Conservation (phyloP, 2,113 vertebrate genomes). For the Dipodomys spectabilis region DNA sequence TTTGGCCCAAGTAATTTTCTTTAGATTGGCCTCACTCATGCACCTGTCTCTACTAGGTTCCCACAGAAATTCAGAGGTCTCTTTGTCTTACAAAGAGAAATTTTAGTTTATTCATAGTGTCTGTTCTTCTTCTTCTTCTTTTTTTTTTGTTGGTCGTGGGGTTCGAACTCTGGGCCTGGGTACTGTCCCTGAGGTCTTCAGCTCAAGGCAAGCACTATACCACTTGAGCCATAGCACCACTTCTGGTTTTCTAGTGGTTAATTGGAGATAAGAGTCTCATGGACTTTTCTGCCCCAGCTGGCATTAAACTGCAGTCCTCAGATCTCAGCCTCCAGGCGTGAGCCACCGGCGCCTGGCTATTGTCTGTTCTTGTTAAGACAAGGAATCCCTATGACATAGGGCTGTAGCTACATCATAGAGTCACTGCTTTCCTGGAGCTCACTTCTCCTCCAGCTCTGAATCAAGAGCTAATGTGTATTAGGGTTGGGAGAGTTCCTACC, state of each 20-base stretch:
- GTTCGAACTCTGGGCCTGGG: too few relatives aligned
- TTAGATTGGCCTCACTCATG: neutral
- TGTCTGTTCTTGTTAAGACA: neutral
- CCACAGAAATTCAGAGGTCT: neutral
- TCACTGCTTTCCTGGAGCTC: too few relatives aligned
- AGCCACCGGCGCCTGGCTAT: too few relatives aligned
- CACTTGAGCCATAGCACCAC: too few relatives aligned
- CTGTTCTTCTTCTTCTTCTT: neutral
- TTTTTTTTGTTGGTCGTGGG: too few relatives aligned
- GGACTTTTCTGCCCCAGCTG: too few relatives aligned
- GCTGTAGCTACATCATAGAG: neutral
- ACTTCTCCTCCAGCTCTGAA: neutral
- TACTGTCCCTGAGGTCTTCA: too few relatives aligned
- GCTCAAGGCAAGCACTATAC: too few relatives aligned
- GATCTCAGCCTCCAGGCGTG: too few relatives aligned
- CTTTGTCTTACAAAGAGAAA: neutral
- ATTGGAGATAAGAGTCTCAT: too few relatives aligned
- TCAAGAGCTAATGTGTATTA: neutral
- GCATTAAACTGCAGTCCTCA: too few relatives aligned
- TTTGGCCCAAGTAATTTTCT: neutral
- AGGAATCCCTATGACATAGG: neutral
- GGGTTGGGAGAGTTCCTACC: neutral
- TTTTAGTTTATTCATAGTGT: neutral
- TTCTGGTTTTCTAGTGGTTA: too few relatives aligned
- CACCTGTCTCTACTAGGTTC: neutral